Conservation (phyloP, 2,797 vertebrate genomes). For the Acrossocheilus wenchowensis region DNA sequence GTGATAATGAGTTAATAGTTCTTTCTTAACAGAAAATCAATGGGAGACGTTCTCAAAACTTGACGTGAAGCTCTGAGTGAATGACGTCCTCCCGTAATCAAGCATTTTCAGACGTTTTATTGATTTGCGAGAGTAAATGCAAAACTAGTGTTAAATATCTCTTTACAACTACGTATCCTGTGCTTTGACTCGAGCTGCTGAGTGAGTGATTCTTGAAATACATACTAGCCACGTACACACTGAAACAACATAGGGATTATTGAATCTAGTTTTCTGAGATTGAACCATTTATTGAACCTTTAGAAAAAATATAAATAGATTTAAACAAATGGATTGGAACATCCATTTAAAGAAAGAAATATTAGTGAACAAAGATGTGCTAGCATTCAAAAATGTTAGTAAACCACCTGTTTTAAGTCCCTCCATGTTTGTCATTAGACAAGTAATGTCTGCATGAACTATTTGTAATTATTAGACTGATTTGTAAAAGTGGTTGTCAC, state of each 20-base stretch:
- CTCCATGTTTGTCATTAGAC: background rate
- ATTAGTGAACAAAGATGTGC: too few relatives aligned
- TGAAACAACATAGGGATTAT: background rate
- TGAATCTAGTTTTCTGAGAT: background rate
- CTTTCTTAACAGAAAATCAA: slow-evolving; percentile 1
- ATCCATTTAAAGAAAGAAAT: background rate
- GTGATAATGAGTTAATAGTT: background rate
- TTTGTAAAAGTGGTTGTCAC: background rate
- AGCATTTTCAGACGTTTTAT: background rate
- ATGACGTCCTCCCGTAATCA: background rate
- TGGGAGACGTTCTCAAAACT: background rate
- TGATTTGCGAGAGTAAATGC: background rate
- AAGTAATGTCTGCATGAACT: background rate
- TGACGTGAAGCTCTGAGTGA: background rate
- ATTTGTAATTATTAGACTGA: background rate
- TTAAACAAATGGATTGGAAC: background rate
- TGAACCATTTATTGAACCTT: background rate
- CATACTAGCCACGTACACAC: background rate
- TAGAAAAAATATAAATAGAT: background rate
- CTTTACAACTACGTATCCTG: background rate
- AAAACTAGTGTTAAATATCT: slow-evolving; percentile 40
- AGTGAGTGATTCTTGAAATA: background rate
- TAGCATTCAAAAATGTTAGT: background rate
- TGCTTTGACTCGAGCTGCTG: background rate
- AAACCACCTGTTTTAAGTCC: background rate